phyloP scores from a whole-genome alignment of 2,113 vertebrate genomes.

The Macrotis lagotis region DNA sequence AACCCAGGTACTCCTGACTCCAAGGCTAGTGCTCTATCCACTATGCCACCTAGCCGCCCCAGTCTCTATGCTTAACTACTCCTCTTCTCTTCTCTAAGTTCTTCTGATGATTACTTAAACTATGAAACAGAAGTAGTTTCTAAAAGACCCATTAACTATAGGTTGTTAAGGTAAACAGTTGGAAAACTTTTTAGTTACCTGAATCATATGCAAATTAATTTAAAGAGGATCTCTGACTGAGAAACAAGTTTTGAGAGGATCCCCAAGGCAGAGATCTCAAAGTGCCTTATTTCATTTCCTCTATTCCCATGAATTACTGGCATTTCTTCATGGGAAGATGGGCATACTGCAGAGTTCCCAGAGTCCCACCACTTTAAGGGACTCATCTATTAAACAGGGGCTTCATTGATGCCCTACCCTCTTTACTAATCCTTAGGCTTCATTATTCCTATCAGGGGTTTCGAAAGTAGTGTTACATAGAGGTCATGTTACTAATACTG shows the following conservation, averaged over 20 bases:
- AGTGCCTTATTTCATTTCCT: not conserved
- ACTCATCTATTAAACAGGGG: not conserved
- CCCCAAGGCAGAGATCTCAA: not conserved
- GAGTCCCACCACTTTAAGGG: not conserved
- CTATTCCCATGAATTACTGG: not conserved
- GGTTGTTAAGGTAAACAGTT: not conserved
- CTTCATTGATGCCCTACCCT: not conserved
- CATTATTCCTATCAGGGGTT: slow-evolving; percentile 14
- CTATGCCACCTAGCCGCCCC: too few relatives aligned
- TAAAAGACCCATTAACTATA: not conserved
- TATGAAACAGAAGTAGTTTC: not conserved
- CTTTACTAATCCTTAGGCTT: not conserved
- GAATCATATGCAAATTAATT: not conserved
- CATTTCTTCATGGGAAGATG: not conserved
- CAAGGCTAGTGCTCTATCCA: too few relatives aligned
- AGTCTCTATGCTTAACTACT: too few relatives aligned
- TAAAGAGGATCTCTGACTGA: not conserved
- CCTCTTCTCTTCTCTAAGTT: not conserved
- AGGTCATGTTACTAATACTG: slow-evolving; percentile 20
- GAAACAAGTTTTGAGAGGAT: not conserved
- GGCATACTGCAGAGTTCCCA: not conserved
- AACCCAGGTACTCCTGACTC: too few relatives aligned
- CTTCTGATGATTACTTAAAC: not conserved
- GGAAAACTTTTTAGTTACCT: not conserved
- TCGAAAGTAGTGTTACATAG: slow-evolving; percentile 5